Evolutionary conservation across 2,797 vertebrate species (phyloP).

Genomic region (Tauraco hartlaubi): DNA sequence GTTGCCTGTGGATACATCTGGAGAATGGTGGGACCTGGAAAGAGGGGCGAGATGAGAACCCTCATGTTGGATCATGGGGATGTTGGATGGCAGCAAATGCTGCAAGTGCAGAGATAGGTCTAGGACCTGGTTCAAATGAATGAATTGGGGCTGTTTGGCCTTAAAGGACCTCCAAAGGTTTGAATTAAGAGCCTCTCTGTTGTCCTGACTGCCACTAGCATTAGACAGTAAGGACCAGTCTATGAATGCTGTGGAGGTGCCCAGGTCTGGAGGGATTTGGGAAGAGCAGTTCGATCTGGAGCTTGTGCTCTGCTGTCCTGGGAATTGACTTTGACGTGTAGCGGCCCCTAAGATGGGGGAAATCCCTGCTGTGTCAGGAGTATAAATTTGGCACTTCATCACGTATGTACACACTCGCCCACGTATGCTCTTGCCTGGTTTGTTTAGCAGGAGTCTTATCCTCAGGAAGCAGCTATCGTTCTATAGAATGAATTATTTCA

Average conservation of each 20-base stretch:
- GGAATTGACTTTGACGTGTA: neutral
- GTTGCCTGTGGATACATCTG: neutral
- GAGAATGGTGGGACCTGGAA: neutral
- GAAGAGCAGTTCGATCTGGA: neutral
- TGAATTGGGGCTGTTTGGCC: neutral
- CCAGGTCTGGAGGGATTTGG: neutral
- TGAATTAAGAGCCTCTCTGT: too few species aligned
- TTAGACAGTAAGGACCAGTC: neutral
- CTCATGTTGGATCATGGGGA: rapidly evolving
- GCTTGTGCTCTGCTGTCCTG: rapidly evolving
- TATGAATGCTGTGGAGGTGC: rapidly evolving
- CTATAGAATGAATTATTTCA: neutral
- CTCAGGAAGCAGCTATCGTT: rapidly evolving
- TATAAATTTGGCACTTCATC: neutral
- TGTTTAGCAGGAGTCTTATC: neutral
- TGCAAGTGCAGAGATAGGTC: neutral
- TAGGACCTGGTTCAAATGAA: too few species aligned
- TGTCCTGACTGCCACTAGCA: neutral
- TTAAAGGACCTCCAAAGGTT: neutral
- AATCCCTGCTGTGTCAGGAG: neutral
- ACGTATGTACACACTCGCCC: rapidly evolving
- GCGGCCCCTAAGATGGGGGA: neutral
- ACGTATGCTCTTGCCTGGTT: rapidly evolving
- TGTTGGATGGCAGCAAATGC: neutral
- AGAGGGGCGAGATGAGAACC: neutral